A percentile compares a stretch with the other conserved stretches of the same genome.
Evolutionary conservation across 1,140 invertebrate genomes (phyloP).

Genomic region (Lepidurus couesii): DNA sequence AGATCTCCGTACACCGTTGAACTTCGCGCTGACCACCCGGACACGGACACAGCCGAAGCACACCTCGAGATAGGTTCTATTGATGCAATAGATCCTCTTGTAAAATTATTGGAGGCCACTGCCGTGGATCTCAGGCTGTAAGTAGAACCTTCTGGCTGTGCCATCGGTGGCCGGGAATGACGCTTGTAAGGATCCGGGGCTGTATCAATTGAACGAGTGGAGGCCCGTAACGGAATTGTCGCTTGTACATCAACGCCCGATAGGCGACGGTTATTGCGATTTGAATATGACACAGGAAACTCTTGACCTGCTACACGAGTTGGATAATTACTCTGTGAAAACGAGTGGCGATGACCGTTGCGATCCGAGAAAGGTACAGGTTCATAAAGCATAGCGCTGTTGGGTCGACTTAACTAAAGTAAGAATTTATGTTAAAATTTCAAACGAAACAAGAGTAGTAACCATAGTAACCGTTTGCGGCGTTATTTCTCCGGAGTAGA

Average conservation of each 20-base stretch:
- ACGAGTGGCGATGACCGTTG: not conserved
- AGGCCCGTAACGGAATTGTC: not conserved
- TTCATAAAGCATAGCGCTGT: not conserved
- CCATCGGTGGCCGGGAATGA: not conserved
- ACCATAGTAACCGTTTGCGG: not conserved
- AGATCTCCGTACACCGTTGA: slow-evolving; percentile 5
- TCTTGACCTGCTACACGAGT: not conserved
- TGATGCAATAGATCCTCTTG: not conserved
- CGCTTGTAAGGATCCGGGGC: not conserved
- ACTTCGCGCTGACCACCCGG: slow-evolving; percentile 1
- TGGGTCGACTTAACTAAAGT: not conserved
- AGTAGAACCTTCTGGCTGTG: slow-evolving; percentile 8
- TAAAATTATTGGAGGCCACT: slow-evolving; percentile 15
- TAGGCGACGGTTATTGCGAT: not conserved
- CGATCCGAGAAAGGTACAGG: not conserved
- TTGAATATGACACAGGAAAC: not conserved
- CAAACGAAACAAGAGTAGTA: not conserved
- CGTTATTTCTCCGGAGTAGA: slow-evolving; percentile 24
- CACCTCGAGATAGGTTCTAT: slow-evolving; percentile 10
- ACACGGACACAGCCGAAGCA: not conserved
- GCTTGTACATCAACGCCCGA: not conserved
- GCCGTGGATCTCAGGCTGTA: not conserved
- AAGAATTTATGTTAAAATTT: not conserved
- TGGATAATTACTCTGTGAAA: not conserved
- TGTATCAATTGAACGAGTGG: not conserved